Evolutionary conservation across 1,140 invertebrate species (phyloP).

Genomic region (Aplysia californica): DNA sequence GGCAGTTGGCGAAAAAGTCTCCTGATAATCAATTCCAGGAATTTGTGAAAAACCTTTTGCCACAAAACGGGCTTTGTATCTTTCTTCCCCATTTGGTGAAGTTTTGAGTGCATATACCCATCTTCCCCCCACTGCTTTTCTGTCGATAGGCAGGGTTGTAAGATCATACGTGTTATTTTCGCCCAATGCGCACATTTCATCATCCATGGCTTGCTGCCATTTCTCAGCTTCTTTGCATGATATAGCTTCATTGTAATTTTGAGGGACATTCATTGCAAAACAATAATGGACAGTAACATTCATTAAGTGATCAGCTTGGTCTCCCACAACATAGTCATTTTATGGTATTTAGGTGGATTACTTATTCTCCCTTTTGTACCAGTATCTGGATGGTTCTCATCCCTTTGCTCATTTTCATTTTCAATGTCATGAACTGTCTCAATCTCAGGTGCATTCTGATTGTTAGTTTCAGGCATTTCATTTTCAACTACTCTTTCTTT

Average conservation of each 20-base stretch:
- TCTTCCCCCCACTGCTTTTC: slow-evolving; percentile 54
- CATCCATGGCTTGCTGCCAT: slow-evolving; percentile 64
- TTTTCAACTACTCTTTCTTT: no score
- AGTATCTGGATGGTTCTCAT: no score
- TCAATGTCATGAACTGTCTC: background rate
- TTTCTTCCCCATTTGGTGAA: background rate
- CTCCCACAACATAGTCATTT: no score
- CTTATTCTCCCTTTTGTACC: no score
- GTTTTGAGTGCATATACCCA: slow-evolving; percentile 60
- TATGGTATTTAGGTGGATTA: no score
- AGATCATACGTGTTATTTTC: slow-evolving; percentile 65
- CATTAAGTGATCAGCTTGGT: slow-evolving; percentile 17
- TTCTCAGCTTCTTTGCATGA: slow-evolving; percentile 38
- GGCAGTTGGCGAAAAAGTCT: slow-evolving; percentile 45
- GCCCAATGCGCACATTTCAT: slow-evolving; percentile 57
- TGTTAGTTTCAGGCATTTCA: slow-evolving; percentile 4
- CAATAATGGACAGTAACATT: background rate
- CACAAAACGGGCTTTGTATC: slow-evolving; percentile 65
- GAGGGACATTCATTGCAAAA: slow-evolving; percentile 19
- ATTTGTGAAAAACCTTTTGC: slow-evolving; percentile 60
- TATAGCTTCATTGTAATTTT: slow-evolving; percentile 55
- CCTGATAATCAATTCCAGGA: slow-evolving; percentile 40
- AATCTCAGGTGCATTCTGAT: background rate
- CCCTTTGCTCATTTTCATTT: no score
- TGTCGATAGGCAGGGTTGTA: slow-evolving; percentile 54